Evolutionary conservation across 1,140 invertebrate genomes (phyloP).

Genomic region (Diplogasteroides magnus): DNA sequence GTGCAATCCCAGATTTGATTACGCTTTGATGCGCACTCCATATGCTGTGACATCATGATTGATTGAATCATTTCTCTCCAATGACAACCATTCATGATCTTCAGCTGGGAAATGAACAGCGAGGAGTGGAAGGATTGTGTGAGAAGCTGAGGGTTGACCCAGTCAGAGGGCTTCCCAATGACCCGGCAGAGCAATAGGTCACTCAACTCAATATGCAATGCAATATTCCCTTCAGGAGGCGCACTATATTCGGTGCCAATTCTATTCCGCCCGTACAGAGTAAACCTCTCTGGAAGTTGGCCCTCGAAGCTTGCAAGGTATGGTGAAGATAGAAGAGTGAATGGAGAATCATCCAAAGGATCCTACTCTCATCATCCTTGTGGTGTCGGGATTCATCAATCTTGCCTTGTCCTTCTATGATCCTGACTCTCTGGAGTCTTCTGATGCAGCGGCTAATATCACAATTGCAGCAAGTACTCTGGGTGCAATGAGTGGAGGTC

Average conservation of each 20-base stretch:
- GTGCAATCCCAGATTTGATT: too few relatives aligned
- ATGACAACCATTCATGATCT: too few relatives aligned
- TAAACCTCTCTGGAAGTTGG: constrained; percentile 93
- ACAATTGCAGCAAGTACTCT: too few relatives aligned
- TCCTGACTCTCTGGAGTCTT: constrained; percentile 30
- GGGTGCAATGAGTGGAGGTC: too few relatives aligned
- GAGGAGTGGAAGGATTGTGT: constrained; percentile 86
- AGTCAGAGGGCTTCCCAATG: constrained; percentile 77
- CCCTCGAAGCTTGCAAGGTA: constrained; percentile 91
- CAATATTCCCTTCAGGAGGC: constrained; percentile 62
- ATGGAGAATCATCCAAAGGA: constrained; percentile 34
- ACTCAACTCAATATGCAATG: not conserved
- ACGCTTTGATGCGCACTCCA: too few relatives aligned
- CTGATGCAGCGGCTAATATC: not conserved
- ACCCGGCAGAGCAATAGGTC: constrained; percentile 71
- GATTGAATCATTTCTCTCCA: too few relatives aligned
- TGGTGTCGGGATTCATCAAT: constrained; percentile 52
- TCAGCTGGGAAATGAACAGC: constrained; percentile 71
- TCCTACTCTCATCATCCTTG: constrained; percentile 53
- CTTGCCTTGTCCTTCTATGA: constrained; percentile 53
- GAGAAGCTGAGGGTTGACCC: constrained; percentile 84
- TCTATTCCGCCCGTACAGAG: constrained; percentile 95
- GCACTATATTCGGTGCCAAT: constrained; percentile 91
- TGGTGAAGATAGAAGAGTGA: constrained; percentile 10
- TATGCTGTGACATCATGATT: too few relatives aligned